phyloP scores from a whole-genome alignment of 2,888 invertebrate species.

The Thelaira solivaga region DNA sequence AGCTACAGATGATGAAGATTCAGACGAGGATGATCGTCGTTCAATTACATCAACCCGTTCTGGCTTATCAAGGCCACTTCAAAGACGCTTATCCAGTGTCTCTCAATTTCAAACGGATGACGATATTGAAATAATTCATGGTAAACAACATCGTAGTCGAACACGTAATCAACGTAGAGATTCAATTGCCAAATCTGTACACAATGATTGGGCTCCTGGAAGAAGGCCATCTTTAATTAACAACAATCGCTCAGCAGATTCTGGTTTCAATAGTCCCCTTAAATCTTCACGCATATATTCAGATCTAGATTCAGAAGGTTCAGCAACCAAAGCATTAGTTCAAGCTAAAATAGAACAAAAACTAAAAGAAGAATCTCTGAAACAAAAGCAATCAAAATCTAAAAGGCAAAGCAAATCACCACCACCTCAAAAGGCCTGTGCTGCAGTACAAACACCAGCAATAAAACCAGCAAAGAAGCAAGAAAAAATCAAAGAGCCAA shows the following conservation, averaged over 20 bases:
- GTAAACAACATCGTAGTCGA: slow-evolving; percentile 65
- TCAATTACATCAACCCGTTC: slow-evolving; percentile 75
- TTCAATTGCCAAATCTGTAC: slow-evolving; percentile 71
- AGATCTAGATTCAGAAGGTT: slow-evolving; percentile 76
- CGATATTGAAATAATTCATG: slow-evolving; percentile 64
- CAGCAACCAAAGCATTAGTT: slow-evolving; percentile 75
- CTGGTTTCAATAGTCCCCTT: slow-evolving; percentile 62
- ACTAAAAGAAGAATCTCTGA: slow-evolving; percentile 63
- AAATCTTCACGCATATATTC: slow-evolving; percentile 70
- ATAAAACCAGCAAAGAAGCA: slow-evolving; percentile 30
- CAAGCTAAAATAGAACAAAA: slow-evolving; percentile 77
- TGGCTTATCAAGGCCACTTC: slow-evolving; percentile 68
- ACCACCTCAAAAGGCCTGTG: slow-evolving; percentile 61
- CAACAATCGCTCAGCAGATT: slow-evolving; percentile 45
- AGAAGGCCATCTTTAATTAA: slow-evolving; percentile 65
- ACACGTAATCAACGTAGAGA: slow-evolving; percentile 69
- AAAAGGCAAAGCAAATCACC: slow-evolving; percentile 53
- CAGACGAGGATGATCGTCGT: slow-evolving; percentile 79
- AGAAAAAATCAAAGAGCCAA: slow-evolving; percentile 49
- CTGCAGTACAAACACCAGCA: slow-evolving; percentile 57
- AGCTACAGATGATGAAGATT: slow-evolving; percentile 81
- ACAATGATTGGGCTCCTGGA: slow-evolving; percentile 71
- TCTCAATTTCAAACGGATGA: slow-evolving; percentile 72
- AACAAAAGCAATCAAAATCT: slow-evolving; percentile 35
- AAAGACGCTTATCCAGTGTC: slow-evolving; percentile 71